Conservation (phyloP, 2,113 vertebrate species). For the Eonycteris spelaea region DNA sequence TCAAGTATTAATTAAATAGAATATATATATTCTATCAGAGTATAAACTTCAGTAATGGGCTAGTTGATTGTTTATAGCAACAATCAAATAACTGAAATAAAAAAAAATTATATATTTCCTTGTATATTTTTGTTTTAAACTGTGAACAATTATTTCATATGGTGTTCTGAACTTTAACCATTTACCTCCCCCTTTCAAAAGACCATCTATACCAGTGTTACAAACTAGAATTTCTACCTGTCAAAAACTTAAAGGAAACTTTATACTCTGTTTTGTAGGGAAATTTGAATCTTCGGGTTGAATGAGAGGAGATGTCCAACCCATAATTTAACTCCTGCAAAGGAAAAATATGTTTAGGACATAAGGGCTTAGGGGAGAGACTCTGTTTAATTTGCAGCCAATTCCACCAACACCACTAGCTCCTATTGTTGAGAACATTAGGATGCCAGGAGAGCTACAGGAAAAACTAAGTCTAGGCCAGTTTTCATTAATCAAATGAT, state of each 20-base stretch:
- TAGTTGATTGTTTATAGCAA: background rate
- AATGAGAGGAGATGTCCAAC: background rate
- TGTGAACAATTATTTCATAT: background rate
- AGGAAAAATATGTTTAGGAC: background rate
- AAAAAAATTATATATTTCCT: background rate
- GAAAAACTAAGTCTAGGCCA: background rate
- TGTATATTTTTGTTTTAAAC: conserved; percentile 17
- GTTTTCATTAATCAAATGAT: background rate
- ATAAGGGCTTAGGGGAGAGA: background rate
- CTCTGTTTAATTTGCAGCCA: background rate
- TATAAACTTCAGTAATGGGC: background rate
- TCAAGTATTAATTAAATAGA: background rate
- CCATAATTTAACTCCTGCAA: background rate
- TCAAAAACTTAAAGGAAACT: background rate
- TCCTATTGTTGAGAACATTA: background rate
- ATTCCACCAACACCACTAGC: too few relatives aligned
- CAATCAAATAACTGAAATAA: background rate
- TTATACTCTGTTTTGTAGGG: background rate
- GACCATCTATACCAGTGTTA: background rate
- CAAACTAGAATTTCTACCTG: background rate
- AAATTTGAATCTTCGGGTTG: background rate
- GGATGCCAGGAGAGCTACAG: background rate
- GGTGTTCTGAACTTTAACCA: background rate
- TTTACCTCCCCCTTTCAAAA: background rate
- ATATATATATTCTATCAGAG: background rate